Base-by-base conservation (phyloP, 1,140 invertebrate genomes). In the Ladona fulva region DNA sequence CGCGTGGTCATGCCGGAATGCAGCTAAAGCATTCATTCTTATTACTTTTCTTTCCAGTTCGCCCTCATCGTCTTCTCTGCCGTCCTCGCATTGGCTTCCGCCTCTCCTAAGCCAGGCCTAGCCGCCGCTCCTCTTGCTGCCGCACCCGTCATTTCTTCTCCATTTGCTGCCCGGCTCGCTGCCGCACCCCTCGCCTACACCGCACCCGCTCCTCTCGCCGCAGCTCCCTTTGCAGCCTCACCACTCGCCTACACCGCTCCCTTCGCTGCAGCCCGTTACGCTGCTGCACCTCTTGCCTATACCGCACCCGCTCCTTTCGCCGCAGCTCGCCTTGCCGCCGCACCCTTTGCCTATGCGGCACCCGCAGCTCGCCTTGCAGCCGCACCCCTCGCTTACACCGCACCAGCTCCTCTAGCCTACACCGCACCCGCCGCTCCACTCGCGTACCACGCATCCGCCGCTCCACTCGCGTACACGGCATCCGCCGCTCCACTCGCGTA, bases 221-320 rank as follows among this genome's bases (percentile, higher is more conserved):
- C 81, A 24, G 78, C 81, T 19, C 82, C 82, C 24, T 77, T 78
- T 11, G 81, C 81, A 8, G 80, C 83, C 37, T 81, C 80, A 22
- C n/a, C n/a, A n/a, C n/a, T n/a, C n/a, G n/a, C n/a, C n/a, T n/a
- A n/a, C n/a, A n/a, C n/a, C n/a, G n/a, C n/a, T n/a, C n/a, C n/a
- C n/a, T 8, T 37, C 29, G n/a, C 29, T n/a, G n/a, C n/a, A n/a
- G n/a, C n/a, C n/a, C n/a, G n/a, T n/a, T n/a, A n/a, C n/a, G 29
- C 29, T 8, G 29, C 29, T 8, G 29, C 29, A 37, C 25, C 84
- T 78, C 0, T 82, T 79, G 75, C 83, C 22, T 83, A 85, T 80
- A 83, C 85, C 76, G 84, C 85, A 16, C 83, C 85, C 78, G 78
- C 80, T n/a, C n/a, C n/a, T n/a, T n/a, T n/a, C 59, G 82, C 79